phyloP scores from a whole-genome alignment of 2,888 invertebrate genomes.

The Panzeria rudis region DNA sequence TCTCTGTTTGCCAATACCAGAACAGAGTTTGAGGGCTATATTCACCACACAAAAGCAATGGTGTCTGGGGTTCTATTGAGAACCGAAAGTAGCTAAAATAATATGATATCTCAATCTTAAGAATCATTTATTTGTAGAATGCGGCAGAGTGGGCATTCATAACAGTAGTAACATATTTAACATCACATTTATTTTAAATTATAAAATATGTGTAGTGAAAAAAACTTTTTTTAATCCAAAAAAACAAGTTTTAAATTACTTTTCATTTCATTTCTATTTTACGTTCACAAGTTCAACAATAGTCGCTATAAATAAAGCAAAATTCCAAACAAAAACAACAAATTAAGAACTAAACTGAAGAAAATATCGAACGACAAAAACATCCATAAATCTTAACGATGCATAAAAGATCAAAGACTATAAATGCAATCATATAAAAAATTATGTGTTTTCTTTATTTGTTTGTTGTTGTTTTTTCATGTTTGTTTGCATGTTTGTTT shows the following conservation, averaged over 20 bases:
- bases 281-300: constrained; percentile 25
- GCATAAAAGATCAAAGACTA: constrained; percentile 75
- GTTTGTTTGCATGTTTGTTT: constrained; percentile 28
- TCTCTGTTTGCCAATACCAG: too few relatives aligned
- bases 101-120: too few relatives aligned
- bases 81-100: too few relatives aligned
- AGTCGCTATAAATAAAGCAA: constrained; percentile 27
- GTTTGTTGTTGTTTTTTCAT: constrained; percentile 13
- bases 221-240: constrained; percentile 10
- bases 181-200: neutral
- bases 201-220: neutral
- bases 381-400: constrained; percentile 71
- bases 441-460: constrained; percentile 24
- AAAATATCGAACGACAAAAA: constrained; percentile 64
- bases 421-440: constrained; percentile 68
- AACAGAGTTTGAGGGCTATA: too few relatives aligned
- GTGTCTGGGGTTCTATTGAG: too few relatives aligned
- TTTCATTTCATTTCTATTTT: constrained; percentile 31
- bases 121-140: too few relatives aligned
- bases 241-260: constrained; percentile 24
- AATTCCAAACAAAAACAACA: neutral
- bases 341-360: constrained; percentile 2
- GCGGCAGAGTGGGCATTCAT: too few relatives aligned
- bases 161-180: neutral
- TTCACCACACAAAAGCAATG: too few relatives aligned